Conservation (phyloP, 1,140 invertebrate genomes). For the Nymphalis io region DNA sequence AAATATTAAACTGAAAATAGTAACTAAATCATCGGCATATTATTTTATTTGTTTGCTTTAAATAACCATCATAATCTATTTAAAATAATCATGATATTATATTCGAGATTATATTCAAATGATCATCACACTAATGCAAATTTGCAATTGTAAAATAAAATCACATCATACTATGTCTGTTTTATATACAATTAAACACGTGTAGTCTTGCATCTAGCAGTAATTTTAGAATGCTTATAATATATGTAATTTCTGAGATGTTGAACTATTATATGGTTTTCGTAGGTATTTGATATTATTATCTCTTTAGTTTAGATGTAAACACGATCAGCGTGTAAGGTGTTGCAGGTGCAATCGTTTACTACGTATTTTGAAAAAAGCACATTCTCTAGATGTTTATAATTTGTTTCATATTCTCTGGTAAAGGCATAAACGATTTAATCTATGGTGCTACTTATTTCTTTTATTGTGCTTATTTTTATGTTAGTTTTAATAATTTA, state of each 20-base stretch:
- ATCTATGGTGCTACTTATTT: constrained; percentile 62
- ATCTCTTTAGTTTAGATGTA: constrained; percentile 9
- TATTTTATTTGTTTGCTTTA: background rate
- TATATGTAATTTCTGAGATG: background rate
- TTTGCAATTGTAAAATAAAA: background rate
- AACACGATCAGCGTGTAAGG: background rate
- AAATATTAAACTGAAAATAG: background rate
- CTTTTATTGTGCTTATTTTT: constrained; percentile 31
- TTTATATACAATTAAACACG: background rate
- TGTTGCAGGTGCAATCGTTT: constrained; percentile 22
- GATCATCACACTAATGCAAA: constrained; percentile 3
- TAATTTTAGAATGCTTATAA: background rate
- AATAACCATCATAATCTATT: background rate
- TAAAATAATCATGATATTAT: constrained; percentile 1
- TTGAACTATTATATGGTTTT: constrained; percentile 14
- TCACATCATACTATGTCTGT: background rate
- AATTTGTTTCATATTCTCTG: constrained; percentile 28
- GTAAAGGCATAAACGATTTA: constrained; percentile 37
- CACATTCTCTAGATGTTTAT: constrained; percentile 5
- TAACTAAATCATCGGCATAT: background rate
- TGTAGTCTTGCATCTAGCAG: background rate
- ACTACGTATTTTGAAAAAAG: background rate
- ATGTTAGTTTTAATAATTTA: constrained; percentile 18
- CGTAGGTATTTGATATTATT: constrained; percentile 25
- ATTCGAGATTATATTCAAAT: background rate